Percentiles rank a stretch among this genome's conserved stretches.
These are phyloP conservation scores for Torymus tubicola DNA, from an alignment of 2,888 invertebrate species.

Conservation along the genomic window DNA sequence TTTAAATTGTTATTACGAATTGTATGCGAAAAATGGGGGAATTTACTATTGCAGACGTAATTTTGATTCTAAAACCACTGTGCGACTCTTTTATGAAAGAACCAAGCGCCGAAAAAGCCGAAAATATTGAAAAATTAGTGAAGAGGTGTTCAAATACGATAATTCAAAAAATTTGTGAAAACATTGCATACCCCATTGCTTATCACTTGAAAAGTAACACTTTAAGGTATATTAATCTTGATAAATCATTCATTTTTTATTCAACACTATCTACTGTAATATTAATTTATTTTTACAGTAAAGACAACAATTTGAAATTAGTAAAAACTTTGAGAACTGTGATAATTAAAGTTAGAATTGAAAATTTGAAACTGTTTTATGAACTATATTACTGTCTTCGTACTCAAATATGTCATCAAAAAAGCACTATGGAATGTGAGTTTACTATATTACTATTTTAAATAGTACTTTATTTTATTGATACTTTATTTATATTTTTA, in stretches of 20 bases:
- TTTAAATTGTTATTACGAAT: no score
- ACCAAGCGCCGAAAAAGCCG: slow-evolving; percentile 76
- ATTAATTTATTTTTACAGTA: slow-evolving; percentile 68
- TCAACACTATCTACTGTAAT: slow-evolving; percentile 3
- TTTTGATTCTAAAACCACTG: slow-evolving; percentile 77
- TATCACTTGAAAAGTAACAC: slow-evolving; percentile 68
- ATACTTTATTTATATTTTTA: slow-evolving; percentile 68
- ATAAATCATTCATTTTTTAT: slow-evolving; percentile 17
- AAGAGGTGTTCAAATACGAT: slow-evolving; percentile 74
- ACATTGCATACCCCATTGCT: slow-evolving; percentile 78
- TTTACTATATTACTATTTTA: slow-evolving; percentile 63
- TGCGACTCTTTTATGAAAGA: slow-evolving; percentile 78
- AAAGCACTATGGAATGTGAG: slow-evolving; percentile 76
- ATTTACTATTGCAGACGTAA: slow-evolving; percentile 36
- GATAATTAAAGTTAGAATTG: slow-evolving; percentile 77
- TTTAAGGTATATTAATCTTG: slow-evolving; percentile 64
- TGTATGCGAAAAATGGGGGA: slow-evolving; percentile 38
- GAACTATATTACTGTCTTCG: slow-evolving; percentile 79
- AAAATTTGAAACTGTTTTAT: slow-evolving; percentile 78
- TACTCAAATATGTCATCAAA: slow-evolving; percentile 79
- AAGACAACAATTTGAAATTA: slow-evolving; percentile 77
- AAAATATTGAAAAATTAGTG: slow-evolving; percentile 71
- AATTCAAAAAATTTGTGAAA: slow-evolving; percentile 78
- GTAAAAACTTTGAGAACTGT: slow-evolving; percentile 78
- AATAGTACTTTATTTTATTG: slow-evolving; percentile 50